Evolutionary conservation across 2,888 invertebrate genomes (phyloP), one percentile per base, ranked within the genome.

Genomic region (Apeira syringaria): DNA sequence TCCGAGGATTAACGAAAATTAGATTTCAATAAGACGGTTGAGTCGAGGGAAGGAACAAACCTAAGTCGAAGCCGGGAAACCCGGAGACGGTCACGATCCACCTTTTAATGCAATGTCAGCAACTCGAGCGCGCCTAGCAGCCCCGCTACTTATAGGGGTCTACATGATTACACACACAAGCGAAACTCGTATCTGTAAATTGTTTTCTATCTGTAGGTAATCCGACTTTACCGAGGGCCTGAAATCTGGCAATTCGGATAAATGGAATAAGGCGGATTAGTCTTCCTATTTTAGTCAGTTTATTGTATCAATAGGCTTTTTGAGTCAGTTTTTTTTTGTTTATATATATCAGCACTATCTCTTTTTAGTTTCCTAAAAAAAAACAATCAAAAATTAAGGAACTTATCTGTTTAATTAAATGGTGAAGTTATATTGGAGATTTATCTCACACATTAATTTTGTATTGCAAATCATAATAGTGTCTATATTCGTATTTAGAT

Each of bases 1-100:
- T 74, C 67, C 52, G 61, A 60, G 84, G 87, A 86, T 87, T 87
- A 87, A 73, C 80, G 83, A 85, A 87, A 87, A 88, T 87, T 86
- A 83, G 82, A 87, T 88, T 88, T 86, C 88, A 86, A 87, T 87
- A 86, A 87, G 85, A 86, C 80, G 85, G 73, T 81, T 80, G 81
- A 78, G 72, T 64, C 78, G 74, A 65, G 68, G 68, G 74, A 72
- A 63, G 74, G 70, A 72, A 77, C 79, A 78, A 79, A 80, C 76
- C 80, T 74, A 74, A 79, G 74, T 70, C 68, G 74, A 74, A 80
- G 77, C 79, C 73, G 76, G 67, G 73, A 71, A 77, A 72, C 68
- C 72, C 72, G 64, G 74, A 74, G 80, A 79, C 78, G 79, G 81
- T 80, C 84, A 85, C 80, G 82, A 71, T 79, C 67, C 69, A 74